Conservation (phyloP, 2,797 vertebrate species). For the Hoplostethus mediterraneus region DNA sequence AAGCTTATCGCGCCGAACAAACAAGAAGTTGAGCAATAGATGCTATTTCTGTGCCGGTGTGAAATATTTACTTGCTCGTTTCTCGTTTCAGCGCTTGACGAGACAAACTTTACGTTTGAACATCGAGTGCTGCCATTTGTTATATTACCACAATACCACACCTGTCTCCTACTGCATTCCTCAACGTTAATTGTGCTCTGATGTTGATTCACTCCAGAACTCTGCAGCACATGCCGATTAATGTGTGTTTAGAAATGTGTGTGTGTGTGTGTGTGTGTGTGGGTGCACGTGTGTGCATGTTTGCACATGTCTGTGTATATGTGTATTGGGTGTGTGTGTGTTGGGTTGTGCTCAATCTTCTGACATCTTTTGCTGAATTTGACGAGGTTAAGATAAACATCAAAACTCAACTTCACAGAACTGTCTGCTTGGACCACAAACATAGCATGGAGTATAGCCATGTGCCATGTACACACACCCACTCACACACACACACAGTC, state of each 20-base stretch:
- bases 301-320: constrained; percentile 1
- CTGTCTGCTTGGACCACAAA: not conserved
- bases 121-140: constrained; percentile 23
- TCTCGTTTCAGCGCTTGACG: constrained; percentile 19
- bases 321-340: constrained; percentile 11
- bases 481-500: not conserved
- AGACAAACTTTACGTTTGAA: constrained; percentile 24
- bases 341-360: not conserved
- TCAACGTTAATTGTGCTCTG: constrained; percentile 16
- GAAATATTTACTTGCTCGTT: constrained; percentile 9
- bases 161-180: constrained; percentile 56
- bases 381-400: constrained; percentile 31
- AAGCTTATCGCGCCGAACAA: not conserved
- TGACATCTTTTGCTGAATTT: constrained; percentile 15
- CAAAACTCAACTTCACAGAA: not conserved
- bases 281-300: not conserved
- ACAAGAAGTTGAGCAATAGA: not conserved
- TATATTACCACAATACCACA: constrained; percentile 40
- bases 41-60: not conserved
- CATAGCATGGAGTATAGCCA: not conserved
- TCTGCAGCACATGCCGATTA: constrained; percentile 13
- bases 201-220: constrained; percentile 7
- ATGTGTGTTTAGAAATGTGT: constrained; percentile 1
- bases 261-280: constrained; percentile 7
- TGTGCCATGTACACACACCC: not conserved